Evolutionary conservation across 2,797 vertebrate genomes (phyloP).

Genomic region (Cyclura pinguis): DNA sequence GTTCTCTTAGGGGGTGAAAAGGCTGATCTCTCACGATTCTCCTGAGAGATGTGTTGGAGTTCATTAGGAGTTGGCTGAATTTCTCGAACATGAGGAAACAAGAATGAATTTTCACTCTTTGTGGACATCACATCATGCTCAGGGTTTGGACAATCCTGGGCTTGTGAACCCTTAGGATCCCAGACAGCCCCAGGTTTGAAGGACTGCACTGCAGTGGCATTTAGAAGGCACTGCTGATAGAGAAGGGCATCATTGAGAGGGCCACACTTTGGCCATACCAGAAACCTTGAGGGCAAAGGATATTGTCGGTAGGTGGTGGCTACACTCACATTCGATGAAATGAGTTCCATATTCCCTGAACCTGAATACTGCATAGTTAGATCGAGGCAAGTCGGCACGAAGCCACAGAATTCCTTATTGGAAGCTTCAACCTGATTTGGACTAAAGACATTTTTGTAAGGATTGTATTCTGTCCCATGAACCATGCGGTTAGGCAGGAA

Average conservation of each 20-base stretch:
- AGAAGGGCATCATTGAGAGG: slow-evolving; percentile 91
- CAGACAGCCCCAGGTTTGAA: slow-evolving; percentile 88
- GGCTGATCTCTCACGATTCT: slow-evolving; percentile 87
- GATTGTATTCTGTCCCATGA: slow-evolving; percentile 88
- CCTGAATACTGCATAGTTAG: slow-evolving; percentile 90
- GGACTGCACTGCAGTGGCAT: slow-evolving; percentile 90
- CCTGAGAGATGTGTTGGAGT: slow-evolving; percentile 76
- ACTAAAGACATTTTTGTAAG: slow-evolving; percentile 89
- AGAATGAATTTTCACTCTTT: slow-evolving; percentile 84
- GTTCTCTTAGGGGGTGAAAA: slow-evolving; percentile 91
- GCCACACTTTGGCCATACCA: slow-evolving; percentile 92
- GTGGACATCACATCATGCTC: slow-evolving; percentile 80
- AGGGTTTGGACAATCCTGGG: slow-evolving; percentile 81
- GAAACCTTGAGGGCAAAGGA: slow-evolving; percentile 87
- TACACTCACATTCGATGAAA: slow-evolving; percentile 96
- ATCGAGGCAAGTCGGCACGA: slow-evolving; percentile 90
- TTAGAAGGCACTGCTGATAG: slow-evolving; percentile 95
- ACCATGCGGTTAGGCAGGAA: slow-evolving; percentile 88
- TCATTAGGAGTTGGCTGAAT: slow-evolving; percentile 73
- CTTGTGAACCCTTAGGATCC: slow-evolving; percentile 86
- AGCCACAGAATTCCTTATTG: slow-evolving; percentile 89
- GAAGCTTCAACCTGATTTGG: slow-evolving; percentile 78
- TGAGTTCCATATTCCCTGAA: slow-evolving; percentile 92
- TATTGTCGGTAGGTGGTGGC: slow-evolving; percentile 96
- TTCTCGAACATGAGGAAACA: slow-evolving; percentile 79